phyloP scores from a whole-genome alignment of 2,797 vertebrate genomes.

The Pantherophis alleghaniensis region DNA sequence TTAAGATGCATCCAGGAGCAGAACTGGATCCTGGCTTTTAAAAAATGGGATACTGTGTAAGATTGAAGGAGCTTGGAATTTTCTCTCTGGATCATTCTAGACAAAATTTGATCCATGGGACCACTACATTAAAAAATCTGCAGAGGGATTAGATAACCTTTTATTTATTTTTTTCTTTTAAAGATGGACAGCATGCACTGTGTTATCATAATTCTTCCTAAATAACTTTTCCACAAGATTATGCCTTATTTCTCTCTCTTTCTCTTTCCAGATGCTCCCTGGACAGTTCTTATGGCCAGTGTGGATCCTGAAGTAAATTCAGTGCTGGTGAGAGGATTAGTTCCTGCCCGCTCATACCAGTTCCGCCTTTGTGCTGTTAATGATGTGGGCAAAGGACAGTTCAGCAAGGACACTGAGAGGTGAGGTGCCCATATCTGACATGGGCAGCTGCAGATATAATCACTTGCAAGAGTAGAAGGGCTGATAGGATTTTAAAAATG shows the following conservation, averaged over 20 bases:
- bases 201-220: not conserved
- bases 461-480: not conserved
- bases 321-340: conserved; percentile 84
- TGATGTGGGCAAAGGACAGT: conserved; percentile 92
- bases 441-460: rapidly evolving
- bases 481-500: rapidly evolving
- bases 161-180: not conserved
- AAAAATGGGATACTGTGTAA: not conserved
- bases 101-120: not conserved
- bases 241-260: not conserved
- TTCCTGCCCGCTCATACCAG: conserved; percentile 93
- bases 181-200: not conserved
- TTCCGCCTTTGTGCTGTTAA: conserved; percentile 94
- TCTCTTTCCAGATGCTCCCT: conserved; percentile 81
- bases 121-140: not conserved
- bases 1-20: not conserved
- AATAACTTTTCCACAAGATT: not conserved
- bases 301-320: conserved; percentile 84
- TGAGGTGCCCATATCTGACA: conserved; percentile 63
- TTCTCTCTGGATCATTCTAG: not conserved
- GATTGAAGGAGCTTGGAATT: not conserved
- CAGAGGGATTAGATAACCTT: not conserved
- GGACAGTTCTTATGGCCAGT: conserved; percentile 87
- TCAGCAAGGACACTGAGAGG: conserved; percentile 96
- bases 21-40: not conserved